Conservation (phyloP, 2,797 vertebrate species). For the Amblyraja radiata region DNA sequence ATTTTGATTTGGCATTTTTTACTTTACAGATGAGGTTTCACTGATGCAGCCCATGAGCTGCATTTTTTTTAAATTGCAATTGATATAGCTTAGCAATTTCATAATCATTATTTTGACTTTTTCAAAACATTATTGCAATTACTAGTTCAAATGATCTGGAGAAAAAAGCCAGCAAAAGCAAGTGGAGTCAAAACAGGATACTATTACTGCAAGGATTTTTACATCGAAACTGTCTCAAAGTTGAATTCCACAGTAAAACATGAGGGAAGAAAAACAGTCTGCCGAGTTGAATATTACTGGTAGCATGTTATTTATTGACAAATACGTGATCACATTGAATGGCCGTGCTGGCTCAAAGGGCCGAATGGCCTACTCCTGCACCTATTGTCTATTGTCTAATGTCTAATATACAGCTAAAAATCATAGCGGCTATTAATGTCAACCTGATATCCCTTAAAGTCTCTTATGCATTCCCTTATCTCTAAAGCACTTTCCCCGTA, state of each 20-base stretch:
- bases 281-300: too few species aligned
- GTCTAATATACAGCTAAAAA: too few species aligned
- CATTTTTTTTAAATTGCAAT: not conserved
- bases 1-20: constrained; percentile 2
- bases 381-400: too few species aligned
- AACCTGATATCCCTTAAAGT: too few species aligned
- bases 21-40: constrained; percentile 29
- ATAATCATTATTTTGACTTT: not conserved
- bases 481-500: too few species aligned
- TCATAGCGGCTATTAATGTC: too few species aligned
- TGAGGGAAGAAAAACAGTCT: not conserved
- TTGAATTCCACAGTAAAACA: not conserved
- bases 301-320: too few species aligned
- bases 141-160: not conserved
- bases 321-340: too few species aligned
- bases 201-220: not conserved
- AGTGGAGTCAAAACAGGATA: not conserved
- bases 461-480: too few species aligned
- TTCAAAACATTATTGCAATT: not conserved
- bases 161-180: not conserved
- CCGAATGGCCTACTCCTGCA: too few species aligned
- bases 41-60: not conserved
- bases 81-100: not conserved
- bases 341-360: too few species aligned
- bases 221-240: not conserved